Base-by-base conservation (phyloP, 1,140 invertebrate genomes). In the Bombus vancouverensis region DNA sequence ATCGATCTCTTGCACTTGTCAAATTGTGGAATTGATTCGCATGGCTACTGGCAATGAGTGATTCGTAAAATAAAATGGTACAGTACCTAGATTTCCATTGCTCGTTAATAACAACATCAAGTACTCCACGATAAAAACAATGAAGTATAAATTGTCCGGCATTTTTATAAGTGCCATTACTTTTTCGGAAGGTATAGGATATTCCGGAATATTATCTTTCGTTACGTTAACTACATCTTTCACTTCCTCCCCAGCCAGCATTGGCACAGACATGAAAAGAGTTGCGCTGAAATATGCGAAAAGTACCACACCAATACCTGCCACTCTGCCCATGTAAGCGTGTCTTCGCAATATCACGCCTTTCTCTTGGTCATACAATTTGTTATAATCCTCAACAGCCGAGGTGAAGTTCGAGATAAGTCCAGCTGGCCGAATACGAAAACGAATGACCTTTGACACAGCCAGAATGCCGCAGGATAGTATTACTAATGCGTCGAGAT, bases 51-150 rank as follows among this genome's bases (percentile, higher is more conserved):
- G 18, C 1, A 53, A 22, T 22, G 18, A 53, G 18, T 53, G 8
- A 53, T 53, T 53, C 6, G 6, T 53, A 22, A 18, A 18, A 22
- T 6, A 22, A 1, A 1, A 53, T 18, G 18, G 25, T 57, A 34
- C n/a, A 3, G 78, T 89, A 90, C 89, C 89, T 6, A 81, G 10
- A 62, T 89, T 89, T 18, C 85, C 68, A 8, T 25, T 81, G n/a
- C 47, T 37, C 42, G 68, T 59, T 3, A 81, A 0, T 12, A 81
- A 2, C 42, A 90, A 1, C 42, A 85, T 42, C 0, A 79, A 2
- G 12, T 37, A 53, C 39, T 89, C 68, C 0, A 57, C 10, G 9
- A 84, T 0, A 2, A 66, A 81, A 0, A 87, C 15, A 3, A 71
- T 9, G 18, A 12, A 34, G n/a, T 70, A 32, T 53, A 89, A 32